These are phyloP conservation scores for Caenorhabditis sinica DNA, from an alignment of 2,888 invertebrate genomes.

Conservation along the genomic window DNA sequence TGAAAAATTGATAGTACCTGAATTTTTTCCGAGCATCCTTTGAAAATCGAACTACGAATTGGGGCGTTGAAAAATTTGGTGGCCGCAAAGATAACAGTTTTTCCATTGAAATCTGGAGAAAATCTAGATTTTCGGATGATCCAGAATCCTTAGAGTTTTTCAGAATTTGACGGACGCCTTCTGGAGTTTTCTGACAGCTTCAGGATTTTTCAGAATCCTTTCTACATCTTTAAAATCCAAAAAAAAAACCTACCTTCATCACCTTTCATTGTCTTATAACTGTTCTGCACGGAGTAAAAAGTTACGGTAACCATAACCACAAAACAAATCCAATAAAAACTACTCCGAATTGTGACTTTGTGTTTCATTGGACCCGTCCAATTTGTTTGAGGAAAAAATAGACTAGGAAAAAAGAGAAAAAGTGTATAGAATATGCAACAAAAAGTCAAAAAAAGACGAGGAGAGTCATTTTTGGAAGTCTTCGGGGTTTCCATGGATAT, in stretches of 20 bases:
- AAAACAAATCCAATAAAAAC: background rate
- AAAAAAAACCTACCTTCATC: too few species aligned
- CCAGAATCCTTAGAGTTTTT: background rate
- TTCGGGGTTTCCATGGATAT: background rate
- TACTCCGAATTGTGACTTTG: too few species aligned
- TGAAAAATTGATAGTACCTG: background rate
- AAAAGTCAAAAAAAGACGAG: background rate
- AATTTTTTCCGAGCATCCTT: background rate
- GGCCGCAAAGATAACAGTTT: slow-evolving; percentile 3
- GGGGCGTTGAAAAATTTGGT: slow-evolving; percentile 7
- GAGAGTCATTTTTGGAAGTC: background rate
- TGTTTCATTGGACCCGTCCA: background rate
- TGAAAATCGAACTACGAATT: background rate
- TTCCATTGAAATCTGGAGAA: background rate
- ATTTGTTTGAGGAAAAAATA: too few species aligned
- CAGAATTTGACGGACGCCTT: too few species aligned
- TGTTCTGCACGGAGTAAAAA: background rate
- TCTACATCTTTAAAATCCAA: too few species aligned
- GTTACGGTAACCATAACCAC: background rate
- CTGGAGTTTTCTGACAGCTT: background rate
- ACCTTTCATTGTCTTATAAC: background rate
- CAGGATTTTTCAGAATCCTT: background rate
- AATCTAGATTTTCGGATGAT: background rate
- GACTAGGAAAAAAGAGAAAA: background rate
- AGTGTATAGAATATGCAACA: slow-evolving; percentile 2